Evolutionary conservation across 2,113 vertebrate genomes (phyloP).

Genomic region (Syngnathus floridae): DNA sequence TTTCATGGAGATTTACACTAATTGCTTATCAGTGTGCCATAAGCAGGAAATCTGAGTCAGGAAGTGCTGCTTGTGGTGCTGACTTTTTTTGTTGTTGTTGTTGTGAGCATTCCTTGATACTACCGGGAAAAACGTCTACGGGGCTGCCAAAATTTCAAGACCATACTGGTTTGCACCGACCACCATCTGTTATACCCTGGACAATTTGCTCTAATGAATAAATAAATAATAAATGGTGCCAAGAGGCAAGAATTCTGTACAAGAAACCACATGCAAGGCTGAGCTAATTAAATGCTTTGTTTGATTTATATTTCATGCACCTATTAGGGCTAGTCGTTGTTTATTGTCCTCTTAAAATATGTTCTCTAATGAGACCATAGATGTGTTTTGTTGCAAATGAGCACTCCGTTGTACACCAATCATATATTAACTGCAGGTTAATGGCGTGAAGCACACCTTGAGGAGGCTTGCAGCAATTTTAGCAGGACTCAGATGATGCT

Average conservation of each 20-base stretch:
- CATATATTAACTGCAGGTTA: conserved; percentile 2
- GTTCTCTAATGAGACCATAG: not conserved
- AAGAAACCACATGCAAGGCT: conserved; percentile 13
- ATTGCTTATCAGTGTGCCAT: conserved; percentile 52
- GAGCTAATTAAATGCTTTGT: conserved; percentile 29
- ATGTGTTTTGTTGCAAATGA: conserved; percentile 3
- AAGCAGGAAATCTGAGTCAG: conserved; percentile 41
- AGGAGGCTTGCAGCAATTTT: not conserved
- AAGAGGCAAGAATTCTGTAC: conserved; percentile 10
- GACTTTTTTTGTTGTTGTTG: conserved; percentile 38
- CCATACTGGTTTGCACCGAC: conserved; percentile 34
- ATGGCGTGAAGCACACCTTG: not conserved
- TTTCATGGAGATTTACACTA: conserved; percentile 61
- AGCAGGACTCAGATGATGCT: not conserved
- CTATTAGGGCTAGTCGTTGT: not conserved
- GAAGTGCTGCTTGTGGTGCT: conserved; percentile 24
- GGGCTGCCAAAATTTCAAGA: conserved; percentile 46
- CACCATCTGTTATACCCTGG: conserved; percentile 41
- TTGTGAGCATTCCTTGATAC: conserved; percentile 30
- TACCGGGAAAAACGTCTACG: conserved; percentile 49
- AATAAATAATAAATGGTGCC: conserved; percentile 9
- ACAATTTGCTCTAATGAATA: conserved; percentile 37
- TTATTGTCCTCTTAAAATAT: conserved; percentile 4
- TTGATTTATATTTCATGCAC: conserved; percentile 11
- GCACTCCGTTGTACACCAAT: not conserved